These are phyloP conservation scores for Thecocarcelia acutangulata DNA, from an alignment of 2,888 invertebrate genomes.

Conservation along the genomic window DNA sequence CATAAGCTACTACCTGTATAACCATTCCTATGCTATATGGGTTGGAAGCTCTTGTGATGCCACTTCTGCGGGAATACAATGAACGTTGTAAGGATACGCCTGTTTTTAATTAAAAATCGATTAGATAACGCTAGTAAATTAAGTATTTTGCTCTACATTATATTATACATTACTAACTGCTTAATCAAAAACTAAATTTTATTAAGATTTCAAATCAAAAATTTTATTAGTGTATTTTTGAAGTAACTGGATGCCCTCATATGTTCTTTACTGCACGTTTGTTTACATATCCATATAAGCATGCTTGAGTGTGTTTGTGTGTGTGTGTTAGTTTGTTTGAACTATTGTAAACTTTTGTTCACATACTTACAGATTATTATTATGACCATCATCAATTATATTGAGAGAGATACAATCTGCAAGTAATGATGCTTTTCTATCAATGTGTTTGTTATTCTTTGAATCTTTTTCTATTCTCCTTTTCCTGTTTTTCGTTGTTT, in stretches of 20 bases:
- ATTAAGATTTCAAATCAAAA: background rate
- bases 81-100: too few species aligned
- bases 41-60: too few species aligned
- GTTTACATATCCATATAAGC: too few species aligned
- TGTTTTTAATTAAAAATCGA: too few species aligned
- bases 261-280: background rate
- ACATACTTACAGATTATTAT: conserved; percentile 64
- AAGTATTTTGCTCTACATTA: too few species aligned
- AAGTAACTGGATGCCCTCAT: background rate
- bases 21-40: too few species aligned
- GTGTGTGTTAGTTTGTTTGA: background rate
- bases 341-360: conserved; percentile 53
- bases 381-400: conserved; percentile 69
- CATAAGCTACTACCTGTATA: too few species aligned
- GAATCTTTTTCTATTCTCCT: background rate
- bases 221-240: conserved; percentile 10
- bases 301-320: background rate
- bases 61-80: too few species aligned
- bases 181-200: too few species aligned
- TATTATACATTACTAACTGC: too few species aligned
- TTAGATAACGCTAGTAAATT: too few species aligned
- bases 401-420: conserved; percentile 63
- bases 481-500: background rate
- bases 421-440: conserved; percentile 65
- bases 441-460: conserved; percentile 49